Evolutionary conservation across 2,797 vertebrate genomes (phyloP).

Genomic region (Rhabdomys pumilio): DNA sequence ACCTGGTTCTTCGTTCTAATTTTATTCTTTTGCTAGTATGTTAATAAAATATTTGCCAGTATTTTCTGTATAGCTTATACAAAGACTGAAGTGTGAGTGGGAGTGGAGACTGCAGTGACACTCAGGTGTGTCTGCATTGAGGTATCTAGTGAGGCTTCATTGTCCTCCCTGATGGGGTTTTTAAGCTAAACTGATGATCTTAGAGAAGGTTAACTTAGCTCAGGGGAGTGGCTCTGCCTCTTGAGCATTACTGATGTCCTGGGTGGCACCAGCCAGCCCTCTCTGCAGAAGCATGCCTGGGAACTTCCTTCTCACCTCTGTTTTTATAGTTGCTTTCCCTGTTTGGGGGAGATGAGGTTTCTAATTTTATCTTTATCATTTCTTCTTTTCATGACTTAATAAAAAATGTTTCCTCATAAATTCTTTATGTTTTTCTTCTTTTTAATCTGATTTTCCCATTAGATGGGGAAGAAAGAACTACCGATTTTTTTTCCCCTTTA

Average conservation of each 20-base stretch:
- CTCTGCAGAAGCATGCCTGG: neutral
- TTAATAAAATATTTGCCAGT: slow-evolving; percentile 30
- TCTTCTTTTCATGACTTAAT: neutral
- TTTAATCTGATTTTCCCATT: slow-evolving; percentile 17
- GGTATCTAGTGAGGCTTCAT: neutral
- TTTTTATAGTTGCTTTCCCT: slow-evolving; percentile 23
- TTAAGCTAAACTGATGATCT: neutral
- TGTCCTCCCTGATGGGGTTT: slow-evolving; percentile 18
- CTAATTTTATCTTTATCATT: slow-evolving; percentile 27
- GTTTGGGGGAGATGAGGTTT: slow-evolving; percentile 54
- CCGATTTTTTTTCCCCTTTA: slow-evolving; percentile 33
- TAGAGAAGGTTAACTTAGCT: slow-evolving; percentile 25
- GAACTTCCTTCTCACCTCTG: neutral
- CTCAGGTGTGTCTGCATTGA: neutral
- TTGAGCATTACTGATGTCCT: neutral
- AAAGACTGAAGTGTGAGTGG: neutral
- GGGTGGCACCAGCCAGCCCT: neutral
- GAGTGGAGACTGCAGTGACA: neutral
- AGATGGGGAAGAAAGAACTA: slow-evolving; percentile 34
- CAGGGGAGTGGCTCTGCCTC: neutral
- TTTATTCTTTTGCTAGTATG: slow-evolving; percentile 66
- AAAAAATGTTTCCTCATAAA: neutral
- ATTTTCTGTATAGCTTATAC: slow-evolving; percentile 53
- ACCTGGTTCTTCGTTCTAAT: slow-evolving; percentile 50
- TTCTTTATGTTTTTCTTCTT: neutral